Evolutionary conservation across 2,113 vertebrate genomes (phyloP).

Genomic region (Nicator chloris): DNA sequence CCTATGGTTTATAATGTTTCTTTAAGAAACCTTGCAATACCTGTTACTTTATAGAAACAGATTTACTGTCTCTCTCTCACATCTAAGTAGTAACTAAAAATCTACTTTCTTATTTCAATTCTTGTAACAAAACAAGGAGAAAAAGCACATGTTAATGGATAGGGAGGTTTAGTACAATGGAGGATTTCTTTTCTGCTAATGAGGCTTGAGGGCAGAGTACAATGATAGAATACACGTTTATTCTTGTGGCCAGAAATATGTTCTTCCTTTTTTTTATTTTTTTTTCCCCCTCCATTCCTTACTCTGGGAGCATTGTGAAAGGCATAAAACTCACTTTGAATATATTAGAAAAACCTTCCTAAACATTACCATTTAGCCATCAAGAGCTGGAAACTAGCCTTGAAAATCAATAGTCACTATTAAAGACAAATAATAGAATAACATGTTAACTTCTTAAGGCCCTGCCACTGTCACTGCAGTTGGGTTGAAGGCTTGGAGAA

Average conservation of each 20-base stretch:
- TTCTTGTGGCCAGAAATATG: background rate
- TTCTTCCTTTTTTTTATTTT: background rate
- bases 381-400: background rate
- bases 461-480: background rate
- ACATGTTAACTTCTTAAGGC: background rate
- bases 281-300: fast-evolving
- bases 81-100: background rate
- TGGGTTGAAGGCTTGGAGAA: background rate
- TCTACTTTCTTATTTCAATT: background rate
- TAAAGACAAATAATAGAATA: background rate
- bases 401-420: background rate
- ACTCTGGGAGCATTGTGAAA: background rate
- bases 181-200: background rate
- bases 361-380: background rate
- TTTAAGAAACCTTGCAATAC: background rate
- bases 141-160: background rate
- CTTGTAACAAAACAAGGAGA: background rate
- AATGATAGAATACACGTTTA: background rate
- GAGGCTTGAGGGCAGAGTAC: background rate
- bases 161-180: background rate
- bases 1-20: background rate
- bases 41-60: background rate
- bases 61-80: background rate
- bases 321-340: background rate
- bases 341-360: background rate